A percentile compares a stretch with the other conserved stretches of the same genome.
These are phyloP conservation scores for Bubo blakistoni DNA, from an alignment of 2,113 vertebrate genomes.

Conservation along the genomic window DNA sequence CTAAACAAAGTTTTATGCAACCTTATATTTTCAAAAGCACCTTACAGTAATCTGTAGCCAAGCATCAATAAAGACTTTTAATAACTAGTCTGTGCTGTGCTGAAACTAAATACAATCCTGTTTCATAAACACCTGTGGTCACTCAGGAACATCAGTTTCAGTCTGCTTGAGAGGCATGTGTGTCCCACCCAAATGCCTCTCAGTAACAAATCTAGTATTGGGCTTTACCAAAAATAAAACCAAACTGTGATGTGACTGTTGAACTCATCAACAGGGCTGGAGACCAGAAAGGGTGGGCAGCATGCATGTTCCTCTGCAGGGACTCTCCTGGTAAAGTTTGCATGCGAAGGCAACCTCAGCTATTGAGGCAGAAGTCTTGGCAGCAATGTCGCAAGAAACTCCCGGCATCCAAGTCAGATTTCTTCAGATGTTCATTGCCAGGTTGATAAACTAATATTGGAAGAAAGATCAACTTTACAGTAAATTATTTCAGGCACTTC, in stretches of 20 bases:
- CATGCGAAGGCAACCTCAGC: not conserved
- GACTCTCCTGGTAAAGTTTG: not conserved
- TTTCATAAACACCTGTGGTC: not conserved
- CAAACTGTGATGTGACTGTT: not conserved
- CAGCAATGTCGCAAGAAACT: not conserved
- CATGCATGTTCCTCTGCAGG: not conserved
- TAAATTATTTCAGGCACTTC: not conserved
- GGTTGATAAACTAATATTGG: slow-evolving; percentile 56
- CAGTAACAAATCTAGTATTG: not conserved
- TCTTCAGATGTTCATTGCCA: slow-evolving; percentile 69
- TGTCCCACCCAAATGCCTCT: not conserved
- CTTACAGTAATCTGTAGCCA: not conserved
- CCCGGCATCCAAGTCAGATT: not conserved
- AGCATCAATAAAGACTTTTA: not conserved
- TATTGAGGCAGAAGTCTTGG: not conserved
- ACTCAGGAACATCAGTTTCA: not conserved
- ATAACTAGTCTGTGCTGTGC: not conserved
- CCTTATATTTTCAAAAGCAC: not conserved
- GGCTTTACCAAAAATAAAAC: not conserved
- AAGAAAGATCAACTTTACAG: slow-evolving; percentile 3
- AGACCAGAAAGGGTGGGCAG: not conserved
- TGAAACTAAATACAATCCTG: not conserved
- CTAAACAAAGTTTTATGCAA: not conserved
- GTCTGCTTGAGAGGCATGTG: not conserved
- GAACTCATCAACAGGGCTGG: not conserved